These are phyloP conservation scores for Donacobius atricapilla DNA, from an alignment of 2,113 vertebrate genomes.

Conservation along the genomic window DNA sequence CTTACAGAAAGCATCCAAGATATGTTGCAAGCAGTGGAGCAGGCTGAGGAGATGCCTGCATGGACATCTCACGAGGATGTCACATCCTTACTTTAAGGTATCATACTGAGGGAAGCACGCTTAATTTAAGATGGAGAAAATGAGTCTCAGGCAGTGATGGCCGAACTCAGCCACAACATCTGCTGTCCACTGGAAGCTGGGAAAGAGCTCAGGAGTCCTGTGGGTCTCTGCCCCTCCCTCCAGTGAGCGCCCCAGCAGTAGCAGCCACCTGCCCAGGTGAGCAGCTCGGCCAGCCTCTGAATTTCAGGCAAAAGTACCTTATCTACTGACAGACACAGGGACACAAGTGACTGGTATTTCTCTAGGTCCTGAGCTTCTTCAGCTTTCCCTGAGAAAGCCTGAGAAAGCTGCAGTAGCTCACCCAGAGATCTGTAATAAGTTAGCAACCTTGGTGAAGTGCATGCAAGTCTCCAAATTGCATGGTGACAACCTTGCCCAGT, in stretches of 20 bases:
- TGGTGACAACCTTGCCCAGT: background rate
- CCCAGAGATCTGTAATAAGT: background rate
- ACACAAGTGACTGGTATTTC: background rate
- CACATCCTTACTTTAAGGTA: background rate
- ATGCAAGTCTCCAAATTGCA: background rate
- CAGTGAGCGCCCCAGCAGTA: background rate
- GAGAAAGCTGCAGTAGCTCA: background rate
- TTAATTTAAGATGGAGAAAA: background rate
- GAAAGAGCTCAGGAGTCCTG: background rate
- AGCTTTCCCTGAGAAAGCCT: background rate
- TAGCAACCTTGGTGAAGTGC: background rate
- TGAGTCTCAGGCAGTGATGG: background rate
- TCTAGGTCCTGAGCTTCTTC: background rate
- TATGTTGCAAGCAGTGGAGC: background rate
- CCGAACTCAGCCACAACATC: rapidly evolving
- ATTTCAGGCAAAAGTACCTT: background rate
- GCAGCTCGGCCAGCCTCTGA: rapidly evolving
- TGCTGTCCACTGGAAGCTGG: background rate
- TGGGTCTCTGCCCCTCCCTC: rapidly evolving
- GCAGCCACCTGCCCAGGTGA: background rate
- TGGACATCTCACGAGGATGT: rapidly evolving
- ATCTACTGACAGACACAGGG: background rate
- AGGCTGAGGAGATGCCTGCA: background rate
- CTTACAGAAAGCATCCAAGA: background rate
- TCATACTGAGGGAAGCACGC: background rate